These are phyloP conservation scores for Vimba vimba DNA, from an alignment of 2,113 vertebrate genomes.

Conservation along the genomic window DNA sequence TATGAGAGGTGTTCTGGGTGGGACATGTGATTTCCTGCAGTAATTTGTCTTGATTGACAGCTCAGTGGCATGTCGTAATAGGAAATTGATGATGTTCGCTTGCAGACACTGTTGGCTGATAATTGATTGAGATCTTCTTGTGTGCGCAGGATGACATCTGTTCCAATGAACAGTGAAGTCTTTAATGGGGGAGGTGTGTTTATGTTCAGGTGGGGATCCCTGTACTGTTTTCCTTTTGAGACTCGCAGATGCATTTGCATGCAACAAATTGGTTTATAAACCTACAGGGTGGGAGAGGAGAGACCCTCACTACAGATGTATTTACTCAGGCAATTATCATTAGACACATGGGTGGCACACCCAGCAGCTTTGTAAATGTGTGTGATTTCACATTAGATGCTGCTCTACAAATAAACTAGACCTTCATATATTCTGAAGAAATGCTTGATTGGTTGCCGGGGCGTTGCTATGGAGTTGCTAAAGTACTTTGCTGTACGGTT, in stretches of 20 bases:
- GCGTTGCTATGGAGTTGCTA: background rate
- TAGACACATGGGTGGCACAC: conserved; percentile 13
- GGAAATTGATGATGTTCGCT: conserved; percentile 60
- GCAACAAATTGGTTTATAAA: conserved; percentile 36
- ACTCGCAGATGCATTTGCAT: conserved; percentile 4
- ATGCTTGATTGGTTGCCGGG: background rate
- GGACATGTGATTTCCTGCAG: conserved; percentile 46
- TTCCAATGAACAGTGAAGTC: conserved; percentile 39
- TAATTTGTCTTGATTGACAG: conserved; percentile 60
- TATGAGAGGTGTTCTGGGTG: conserved; percentile 18
- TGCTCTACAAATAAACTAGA: background rate
- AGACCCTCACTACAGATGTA: background rate
- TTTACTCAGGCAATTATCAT: conserved; percentile 34
- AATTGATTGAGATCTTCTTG: conserved; percentile 62
- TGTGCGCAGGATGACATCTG: conserved; percentile 50
- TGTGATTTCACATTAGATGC: background rate
- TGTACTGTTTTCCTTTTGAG: conserved; percentile 1
- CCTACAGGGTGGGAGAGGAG: conserved; percentile 5
- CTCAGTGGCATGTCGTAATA: conserved; percentile 55
- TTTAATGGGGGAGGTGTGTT: conserved; percentile 49
- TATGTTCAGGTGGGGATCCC: conserved; percentile 16
- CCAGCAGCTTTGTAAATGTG: background rate
- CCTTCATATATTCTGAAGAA: background rate
- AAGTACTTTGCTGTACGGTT: background rate
- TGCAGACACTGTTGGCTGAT: conserved; percentile 30